Evolutionary conservation across 2,888 invertebrate species (phyloP).

Genomic region (Eulithis prunata): DNA sequence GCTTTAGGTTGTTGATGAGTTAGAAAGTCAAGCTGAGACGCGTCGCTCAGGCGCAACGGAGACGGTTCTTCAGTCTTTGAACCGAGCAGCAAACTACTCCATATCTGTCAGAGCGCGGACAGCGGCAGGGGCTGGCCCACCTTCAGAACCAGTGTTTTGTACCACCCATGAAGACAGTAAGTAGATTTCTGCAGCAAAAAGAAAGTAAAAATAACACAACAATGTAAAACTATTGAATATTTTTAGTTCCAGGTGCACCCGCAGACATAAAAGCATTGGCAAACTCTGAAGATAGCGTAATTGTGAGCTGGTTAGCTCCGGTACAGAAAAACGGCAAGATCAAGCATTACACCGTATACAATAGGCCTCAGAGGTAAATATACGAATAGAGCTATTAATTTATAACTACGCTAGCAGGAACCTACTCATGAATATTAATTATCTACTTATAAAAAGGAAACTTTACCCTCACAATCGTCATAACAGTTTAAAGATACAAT

Average conservation of each 20-base stretch:
- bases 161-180: conserved; percentile 93
- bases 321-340: conserved; percentile 91
- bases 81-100: conserved; percentile 94
- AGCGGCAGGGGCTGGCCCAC: conserved; percentile 92
- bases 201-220: background rate
- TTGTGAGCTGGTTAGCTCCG: conserved; percentile 94
- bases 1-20: conserved; percentile 57
- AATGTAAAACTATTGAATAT: background rate
- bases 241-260: conserved; percentile 91
- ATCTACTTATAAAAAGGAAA: no score
- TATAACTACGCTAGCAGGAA: no score
- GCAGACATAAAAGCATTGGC: conserved; percentile 92
- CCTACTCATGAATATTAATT: no score
- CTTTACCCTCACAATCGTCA: no score
- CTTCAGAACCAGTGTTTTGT: conserved; percentile 89
- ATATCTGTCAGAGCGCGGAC: conserved; percentile 92
- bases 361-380: conserved; percentile 81
- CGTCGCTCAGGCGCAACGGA: conserved; percentile 90
- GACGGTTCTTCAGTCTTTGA: conserved; percentile 88
- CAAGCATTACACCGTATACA: conserved; percentile 92
- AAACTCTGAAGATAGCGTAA: conserved; percentile 90
- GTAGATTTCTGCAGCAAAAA: conserved; percentile 26
- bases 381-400: background rate
- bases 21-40: conserved; percentile 82
- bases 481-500: background rate